Percentiles rank a stretch among this genome's conserved stretches.
Evolutionary conservation across 2,113 vertebrate genomes (phyloP).

Genomic region (Petrocephalus microphthalmus): DNA sequence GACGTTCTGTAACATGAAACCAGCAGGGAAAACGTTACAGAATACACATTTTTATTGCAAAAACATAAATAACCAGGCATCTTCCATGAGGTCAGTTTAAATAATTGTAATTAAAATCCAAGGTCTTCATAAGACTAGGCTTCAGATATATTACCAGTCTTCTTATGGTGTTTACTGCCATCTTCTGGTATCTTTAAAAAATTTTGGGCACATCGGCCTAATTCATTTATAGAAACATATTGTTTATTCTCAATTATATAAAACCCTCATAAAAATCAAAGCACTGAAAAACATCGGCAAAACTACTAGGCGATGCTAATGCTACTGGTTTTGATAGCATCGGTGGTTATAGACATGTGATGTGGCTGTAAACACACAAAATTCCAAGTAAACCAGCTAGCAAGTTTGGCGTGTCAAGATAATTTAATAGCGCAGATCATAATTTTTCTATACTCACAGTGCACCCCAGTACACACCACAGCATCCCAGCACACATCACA

Average conservation of each 20-base stretch:
- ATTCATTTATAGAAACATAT: background rate
- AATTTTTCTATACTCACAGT: background rate
- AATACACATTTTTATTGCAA: background rate
- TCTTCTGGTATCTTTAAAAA: slow-evolving; percentile 28
- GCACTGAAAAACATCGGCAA: background rate
- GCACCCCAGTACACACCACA: background rate
- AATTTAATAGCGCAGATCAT: background rate
- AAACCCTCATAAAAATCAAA: background rate
- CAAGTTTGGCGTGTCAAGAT: background rate
- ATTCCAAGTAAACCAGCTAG: background rate
- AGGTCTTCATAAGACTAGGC: background rate
- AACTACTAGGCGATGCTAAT: background rate
- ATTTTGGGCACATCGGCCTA: background rate
- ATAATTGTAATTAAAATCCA: slow-evolving; percentile 4
- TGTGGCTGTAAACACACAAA: background rate
- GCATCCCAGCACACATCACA: background rate
- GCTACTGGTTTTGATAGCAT: background rate
- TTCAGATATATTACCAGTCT: background rate
- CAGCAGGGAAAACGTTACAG: background rate
- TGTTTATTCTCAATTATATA: background rate
- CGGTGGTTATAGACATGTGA: background rate
- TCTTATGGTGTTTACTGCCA: slow-evolving; percentile 32
- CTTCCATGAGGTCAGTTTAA: background rate
- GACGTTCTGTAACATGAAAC: background rate
- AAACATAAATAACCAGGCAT: background rate